Base-by-base conservation (phyloP, 2,113 vertebrate species). In the Phrynosoma blainvillii region DNA sequence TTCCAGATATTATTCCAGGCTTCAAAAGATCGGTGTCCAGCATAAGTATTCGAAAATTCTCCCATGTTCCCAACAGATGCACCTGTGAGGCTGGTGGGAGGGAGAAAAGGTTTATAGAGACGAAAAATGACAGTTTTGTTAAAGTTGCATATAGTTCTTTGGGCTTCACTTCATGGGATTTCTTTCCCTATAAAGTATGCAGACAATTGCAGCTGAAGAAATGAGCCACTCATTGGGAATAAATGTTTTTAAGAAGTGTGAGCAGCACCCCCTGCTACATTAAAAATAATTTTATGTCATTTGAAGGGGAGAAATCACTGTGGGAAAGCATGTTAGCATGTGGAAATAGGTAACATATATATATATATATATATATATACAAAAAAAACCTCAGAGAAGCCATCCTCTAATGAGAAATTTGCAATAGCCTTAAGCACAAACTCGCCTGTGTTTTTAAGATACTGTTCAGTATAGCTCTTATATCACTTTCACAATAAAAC, bases 261-360 rank as follows among this genome's bases (percentile, higher is more conserved):
- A 11, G 9, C 2, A 36, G 56, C 14, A 47, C 47, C 47, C 7
- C 47, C 2, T 59, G 54, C 6, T 75, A 74, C 12, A 30, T 82
- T 42, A 68, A n/a, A 25, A 52, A 68, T 40, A 27, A 27, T 68
- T 7, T 82, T 47, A 30, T 13, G 20, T 82, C 36, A 77, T 47
- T 23, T 12, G 4, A 47, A 76, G 36, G n/a, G 7, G 25, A 65
- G 32, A 36, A 56, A 73, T 18, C 65, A 5, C 84, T 68, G 89
- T 70, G 21, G 52, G 30, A 42, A 65, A 20, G 68, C 47, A 25
- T 1, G 7, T 25, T 89, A 70, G 75, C 40, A 85, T 86, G 52
- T 87, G 70, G 62, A 87, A 59, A 87, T 62, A 85, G 14, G 14
- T 56, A 56, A 12, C n/a, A n/a, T n/a, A n/a, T n/a, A n/a, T n/a